These are phyloP conservation scores for Erpobdella octoculata DNA, from an alignment of 2,888 invertebrate species.

Conservation along the genomic window DNA sequence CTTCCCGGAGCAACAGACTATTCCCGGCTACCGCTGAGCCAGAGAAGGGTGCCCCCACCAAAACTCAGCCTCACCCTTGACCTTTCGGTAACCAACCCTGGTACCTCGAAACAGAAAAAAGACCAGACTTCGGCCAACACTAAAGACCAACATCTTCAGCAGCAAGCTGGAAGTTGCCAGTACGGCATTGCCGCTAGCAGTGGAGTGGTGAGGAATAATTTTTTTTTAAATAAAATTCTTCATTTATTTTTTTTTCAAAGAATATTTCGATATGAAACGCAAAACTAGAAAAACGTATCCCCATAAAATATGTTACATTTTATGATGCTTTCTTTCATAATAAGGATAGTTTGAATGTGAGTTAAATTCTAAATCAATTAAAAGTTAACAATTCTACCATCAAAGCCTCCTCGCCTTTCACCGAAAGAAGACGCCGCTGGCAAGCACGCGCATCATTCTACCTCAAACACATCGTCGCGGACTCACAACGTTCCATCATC, in stretches of 20 bases:
- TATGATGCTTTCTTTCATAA: no score
- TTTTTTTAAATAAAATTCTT: neutral
- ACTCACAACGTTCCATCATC: neutral
- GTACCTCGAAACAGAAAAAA: slow-evolving; percentile 17
- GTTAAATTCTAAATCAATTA: no score
- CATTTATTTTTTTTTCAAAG: no score
- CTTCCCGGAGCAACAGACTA: slow-evolving; percentile 21
- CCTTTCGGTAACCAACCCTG: slow-evolving; percentile 38
- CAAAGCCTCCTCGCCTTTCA: slow-evolving; percentile 31
- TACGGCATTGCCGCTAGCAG: slow-evolving; percentile 35
- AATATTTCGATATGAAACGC: no score
- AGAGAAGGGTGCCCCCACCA: slow-evolving; percentile 36
- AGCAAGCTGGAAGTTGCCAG: neutral
- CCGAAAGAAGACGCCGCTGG: slow-evolving; percentile 26
- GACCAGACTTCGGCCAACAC: neutral
- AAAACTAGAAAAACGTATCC: no score
- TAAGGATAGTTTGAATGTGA: no score
- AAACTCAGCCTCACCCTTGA: slow-evolving; percentile 39
- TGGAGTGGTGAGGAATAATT: slow-evolving; percentile 32
- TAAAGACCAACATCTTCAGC: slow-evolving; percentile 4
- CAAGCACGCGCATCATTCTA: slow-evolving; percentile 5
- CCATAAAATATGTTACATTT: no score
- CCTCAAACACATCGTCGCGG: neutral
- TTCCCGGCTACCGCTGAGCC: slow-evolving; percentile 35
- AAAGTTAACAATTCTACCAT: neutral